Base-by-base conservation (phyloP, 2,797 vertebrate species). In the Anomalospiza imberbis region DNA sequence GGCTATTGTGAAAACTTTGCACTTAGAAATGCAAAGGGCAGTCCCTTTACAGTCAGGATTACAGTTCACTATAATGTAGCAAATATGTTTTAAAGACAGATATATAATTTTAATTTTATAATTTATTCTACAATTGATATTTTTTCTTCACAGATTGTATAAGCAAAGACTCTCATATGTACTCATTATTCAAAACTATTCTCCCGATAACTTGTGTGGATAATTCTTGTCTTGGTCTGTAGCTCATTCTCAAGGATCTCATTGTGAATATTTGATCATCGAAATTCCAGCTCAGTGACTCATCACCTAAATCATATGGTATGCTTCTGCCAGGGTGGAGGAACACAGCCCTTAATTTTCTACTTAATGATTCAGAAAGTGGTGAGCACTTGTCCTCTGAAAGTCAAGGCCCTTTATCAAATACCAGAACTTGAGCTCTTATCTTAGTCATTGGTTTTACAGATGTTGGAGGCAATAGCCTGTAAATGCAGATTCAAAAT, bases 351-450 rank as follows among this genome's bases (percentile, higher is more conserved):
- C 58, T 91, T 93, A 92, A 95, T 95, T 95, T 95, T 88, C 89
- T 84, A 95, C 73, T 94, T 94, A 94, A 91, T 96, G 91, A 88
- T 83, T 95, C 79, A 93, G 91, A 95, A 96, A 93, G 89, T 83
- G 68, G 87, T 4, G 10, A 95, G 85, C 75, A 72, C 66, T 94
- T 81, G 75, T 88, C 92, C 87, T 95, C 87, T 91, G 89, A 95
- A 95, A 96, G 93, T 95, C 94, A 95, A 95, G 78, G 50, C 72
- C 34, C 65, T 95, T 83, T 91, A 85, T 87, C 68, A 85, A 92
- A 83, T 61, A 92, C 47, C 57, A 88, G 70, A 94, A 92, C 40
- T 53, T 62, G 47, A 75, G 36, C 19, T 83, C 54, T 79, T 73
- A 74, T 57, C 71, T 71, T 89, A 65, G 57, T 71, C 58, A 26